Conservation (phyloP, 2,797 vertebrate genomes). For the Alauda arvensis region DNA sequence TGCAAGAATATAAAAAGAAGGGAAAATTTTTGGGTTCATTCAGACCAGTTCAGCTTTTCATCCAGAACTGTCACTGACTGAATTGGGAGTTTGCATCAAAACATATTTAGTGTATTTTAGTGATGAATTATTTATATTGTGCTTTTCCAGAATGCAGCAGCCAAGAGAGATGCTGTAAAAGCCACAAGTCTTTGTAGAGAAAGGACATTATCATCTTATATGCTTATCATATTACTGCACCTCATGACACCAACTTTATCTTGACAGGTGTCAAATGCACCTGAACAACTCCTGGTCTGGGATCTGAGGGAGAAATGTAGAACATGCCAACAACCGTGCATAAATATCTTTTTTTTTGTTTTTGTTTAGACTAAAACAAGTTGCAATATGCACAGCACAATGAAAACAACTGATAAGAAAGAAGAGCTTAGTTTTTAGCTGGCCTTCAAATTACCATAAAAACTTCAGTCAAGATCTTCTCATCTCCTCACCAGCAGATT, state of each 20-base stretch:
- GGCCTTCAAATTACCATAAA: not conserved
- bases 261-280: not conserved
- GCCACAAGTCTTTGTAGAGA: not conserved
- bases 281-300: not conserved
- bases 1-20: not conserved
- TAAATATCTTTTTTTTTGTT: not conserved
- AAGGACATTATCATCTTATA: not conserved
- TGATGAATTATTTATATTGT: not conserved
- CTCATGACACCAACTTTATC: constrained; percentile 3
- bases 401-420: not conserved
- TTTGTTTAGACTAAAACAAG: not conserved
- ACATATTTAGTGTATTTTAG: not conserved
- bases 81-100: not conserved
- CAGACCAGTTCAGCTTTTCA: not conserved
- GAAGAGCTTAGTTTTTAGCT: not conserved
- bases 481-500: not conserved
- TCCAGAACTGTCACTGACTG: not conserved
- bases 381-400: not conserved
- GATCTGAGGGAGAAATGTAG: not conserved
- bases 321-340: not conserved
- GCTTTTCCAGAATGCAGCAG: not conserved
- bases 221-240: not conserved
- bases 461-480: not conserved
- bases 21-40: not conserved
- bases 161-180: not conserved